Base-by-base conservation (phyloP, 2,888 invertebrate species). In the Lasiommata megera region DNA sequence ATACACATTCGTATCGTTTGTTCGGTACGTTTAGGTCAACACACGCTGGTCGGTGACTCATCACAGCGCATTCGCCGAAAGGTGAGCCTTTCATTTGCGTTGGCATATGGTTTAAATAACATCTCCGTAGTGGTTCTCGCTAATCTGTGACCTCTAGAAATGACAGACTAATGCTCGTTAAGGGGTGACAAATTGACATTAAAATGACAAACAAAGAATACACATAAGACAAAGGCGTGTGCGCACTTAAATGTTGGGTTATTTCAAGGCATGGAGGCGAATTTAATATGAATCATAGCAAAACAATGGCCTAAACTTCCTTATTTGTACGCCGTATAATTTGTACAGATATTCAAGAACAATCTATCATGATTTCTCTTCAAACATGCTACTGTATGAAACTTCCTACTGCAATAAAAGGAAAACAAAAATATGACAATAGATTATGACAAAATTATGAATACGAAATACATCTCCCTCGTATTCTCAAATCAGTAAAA, bases 1-100 rank as follows among this genome's bases (percentile, higher is more conserved):
- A 54, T 68, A 67, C 69, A 71, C 68, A 67, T 55, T 56, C 64
- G 60, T 61, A 61, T 50, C 54, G 63, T 67, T 68, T 68, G 71
- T 68, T 73, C 58, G 66, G 55, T 59, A 63, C 63, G 64, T 61
- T 68, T 70, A 75, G 84, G 85, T 84, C 82, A 84, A 82, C 78
- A 83, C 63, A 72, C 80, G 72, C 67, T 84, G 84, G 62, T 71
- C 79, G 72, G 67, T 84, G 85, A 85, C 64, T 85, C 85, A 84
- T 64, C 54, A 80, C 66, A 56, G 56, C 46, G 58, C 67, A 67
- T 68, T 73, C 73, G 76, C 77, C 74, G 69, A 74, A 73, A 70
- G 72, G 68, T 72, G 71, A 67, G 40, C 52, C 34, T 43, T 44
- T 51, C 48, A 51, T 50, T 44, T 51, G 43, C 18, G 28, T 28